Evolutionary conservation across 2,113 vertebrate species (phyloP).

Genomic region (Odontophorus gujanensis): DNA sequence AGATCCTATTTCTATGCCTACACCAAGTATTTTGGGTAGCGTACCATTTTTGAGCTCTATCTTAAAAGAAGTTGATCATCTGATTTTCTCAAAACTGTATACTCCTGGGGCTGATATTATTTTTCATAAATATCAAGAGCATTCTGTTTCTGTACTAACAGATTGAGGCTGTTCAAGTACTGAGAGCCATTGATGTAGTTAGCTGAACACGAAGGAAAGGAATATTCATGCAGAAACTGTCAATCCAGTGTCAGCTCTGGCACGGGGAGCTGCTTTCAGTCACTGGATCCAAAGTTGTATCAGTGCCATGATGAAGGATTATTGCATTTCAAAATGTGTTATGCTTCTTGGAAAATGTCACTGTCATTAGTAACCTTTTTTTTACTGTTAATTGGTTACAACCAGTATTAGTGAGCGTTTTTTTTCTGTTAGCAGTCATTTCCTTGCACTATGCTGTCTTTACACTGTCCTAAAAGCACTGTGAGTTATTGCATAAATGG

Average conservation of each 20-base stretch:
- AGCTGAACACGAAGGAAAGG: neutral
- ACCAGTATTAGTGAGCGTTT: neutral
- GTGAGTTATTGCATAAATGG: neutral
- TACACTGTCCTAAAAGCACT: neutral
- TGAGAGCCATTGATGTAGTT: neutral
- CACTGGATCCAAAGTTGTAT: neutral
- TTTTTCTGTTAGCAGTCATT: neutral
- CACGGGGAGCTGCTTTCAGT: neutral
- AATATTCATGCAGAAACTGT: neutral
- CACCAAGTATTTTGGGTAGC: neutral
- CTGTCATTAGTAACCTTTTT: neutral
- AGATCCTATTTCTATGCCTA: neutral
- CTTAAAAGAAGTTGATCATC: neutral
- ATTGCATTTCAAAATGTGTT: neutral
- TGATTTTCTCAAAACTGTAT: neutral
- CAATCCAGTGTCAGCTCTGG: neutral
- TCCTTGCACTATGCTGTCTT: neutral
- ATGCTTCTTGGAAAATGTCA: neutral
- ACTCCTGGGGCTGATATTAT: neutral
- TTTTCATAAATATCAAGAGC: neutral
- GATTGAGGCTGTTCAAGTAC: neutral
- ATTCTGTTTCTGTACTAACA: neutral
- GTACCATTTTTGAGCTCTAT: neutral
- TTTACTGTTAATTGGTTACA: neutral
- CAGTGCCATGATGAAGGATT: neutral